These are phyloP conservation scores for Papilio polytes DNA, from an alignment of 1,140 invertebrate species.

Conservation along the genomic window DNA sequence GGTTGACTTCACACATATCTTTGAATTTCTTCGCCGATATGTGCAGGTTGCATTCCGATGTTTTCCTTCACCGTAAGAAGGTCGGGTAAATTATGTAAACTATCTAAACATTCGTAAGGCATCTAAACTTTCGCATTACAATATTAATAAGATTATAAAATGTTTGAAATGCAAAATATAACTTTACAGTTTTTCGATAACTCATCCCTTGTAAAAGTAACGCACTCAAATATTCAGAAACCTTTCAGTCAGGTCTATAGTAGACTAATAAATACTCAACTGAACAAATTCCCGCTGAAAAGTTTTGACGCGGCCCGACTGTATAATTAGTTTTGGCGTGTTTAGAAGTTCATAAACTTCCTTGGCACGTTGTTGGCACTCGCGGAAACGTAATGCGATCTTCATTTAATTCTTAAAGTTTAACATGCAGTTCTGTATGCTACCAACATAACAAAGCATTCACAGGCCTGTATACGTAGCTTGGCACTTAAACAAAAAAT, in stretches of 20 bases:
- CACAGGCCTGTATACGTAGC: no score
- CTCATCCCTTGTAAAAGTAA: not conserved
- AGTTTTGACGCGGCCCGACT: conserved; percentile 19
- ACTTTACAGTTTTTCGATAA: not conserved
- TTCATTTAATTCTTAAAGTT: conserved; percentile 22
- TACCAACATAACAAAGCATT: not conserved
- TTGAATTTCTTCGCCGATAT: no score
- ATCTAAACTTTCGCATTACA: no score
- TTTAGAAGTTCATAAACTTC: conserved; percentile 23
- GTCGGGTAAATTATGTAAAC: no score
- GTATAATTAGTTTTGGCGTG: conserved; percentile 23
- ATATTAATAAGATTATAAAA: no score
- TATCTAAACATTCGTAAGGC: no score
- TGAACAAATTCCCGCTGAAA: conserved; percentile 11
- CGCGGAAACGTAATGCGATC: conserved; percentile 26
- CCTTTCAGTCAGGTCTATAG: not conserved
- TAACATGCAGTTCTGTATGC: not conserved
- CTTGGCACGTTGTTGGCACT: conserved; percentile 21
- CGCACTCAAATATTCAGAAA: not conserved
- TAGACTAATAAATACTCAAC: not conserved
- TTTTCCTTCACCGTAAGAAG: no score
- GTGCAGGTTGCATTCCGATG: no score
- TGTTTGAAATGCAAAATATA: no score
- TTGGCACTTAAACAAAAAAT: no score
- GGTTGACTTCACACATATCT: no score